These are phyloP conservation scores for Drosophila paracracens DNA, from an alignment of 2,888 invertebrate species.

Conservation along the genomic window DNA sequence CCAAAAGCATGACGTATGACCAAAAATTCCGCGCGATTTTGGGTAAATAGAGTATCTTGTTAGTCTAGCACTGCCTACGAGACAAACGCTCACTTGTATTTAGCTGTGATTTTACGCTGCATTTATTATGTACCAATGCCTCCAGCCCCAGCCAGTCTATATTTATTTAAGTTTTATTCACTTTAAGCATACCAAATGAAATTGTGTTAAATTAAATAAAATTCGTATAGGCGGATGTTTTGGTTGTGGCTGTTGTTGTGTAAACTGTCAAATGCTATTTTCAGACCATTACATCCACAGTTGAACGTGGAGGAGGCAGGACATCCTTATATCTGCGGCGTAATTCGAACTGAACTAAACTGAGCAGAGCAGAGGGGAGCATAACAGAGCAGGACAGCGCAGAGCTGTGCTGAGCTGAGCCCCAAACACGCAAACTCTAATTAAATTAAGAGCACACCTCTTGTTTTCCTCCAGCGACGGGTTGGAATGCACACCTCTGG, in stretches of 20 bases:
- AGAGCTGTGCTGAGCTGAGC: too few relatives aligned
- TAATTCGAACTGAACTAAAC: constrained; percentile 16
- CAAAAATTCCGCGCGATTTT: not conserved
- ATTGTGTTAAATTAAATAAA: constrained; percentile 76
- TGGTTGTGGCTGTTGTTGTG: constrained; percentile 23
- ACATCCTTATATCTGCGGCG: constrained; percentile 33
- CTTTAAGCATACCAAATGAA: constrained; percentile 67
- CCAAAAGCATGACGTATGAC: too few relatives aligned
- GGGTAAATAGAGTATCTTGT: not conserved
- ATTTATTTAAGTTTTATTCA: constrained; percentile 74
- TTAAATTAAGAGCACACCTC: constrained; percentile 80
- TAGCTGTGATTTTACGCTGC: constrained; percentile 65
- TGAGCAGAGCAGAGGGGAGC: not conserved
- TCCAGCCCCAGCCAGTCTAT: constrained; percentile 12
- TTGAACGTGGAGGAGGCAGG: constrained; percentile 26
- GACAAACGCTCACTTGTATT: constrained; percentile 6
- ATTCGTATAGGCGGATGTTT: constrained; percentile 60
- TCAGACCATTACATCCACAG: constrained; percentile 72
- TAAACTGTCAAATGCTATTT: constrained; percentile 70
- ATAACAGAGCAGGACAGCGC: too few relatives aligned
- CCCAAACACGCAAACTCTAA: constrained; percentile 65
- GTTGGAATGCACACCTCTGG: constrained; percentile 38
- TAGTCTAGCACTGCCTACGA: not conserved
- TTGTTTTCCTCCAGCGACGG: constrained; percentile 55
- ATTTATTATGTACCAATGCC: constrained; percentile 52